These are phyloP conservation scores for Syrmaticus mikado DNA, from an alignment of 2,113 vertebrate species.

Conservation along the genomic window DNA sequence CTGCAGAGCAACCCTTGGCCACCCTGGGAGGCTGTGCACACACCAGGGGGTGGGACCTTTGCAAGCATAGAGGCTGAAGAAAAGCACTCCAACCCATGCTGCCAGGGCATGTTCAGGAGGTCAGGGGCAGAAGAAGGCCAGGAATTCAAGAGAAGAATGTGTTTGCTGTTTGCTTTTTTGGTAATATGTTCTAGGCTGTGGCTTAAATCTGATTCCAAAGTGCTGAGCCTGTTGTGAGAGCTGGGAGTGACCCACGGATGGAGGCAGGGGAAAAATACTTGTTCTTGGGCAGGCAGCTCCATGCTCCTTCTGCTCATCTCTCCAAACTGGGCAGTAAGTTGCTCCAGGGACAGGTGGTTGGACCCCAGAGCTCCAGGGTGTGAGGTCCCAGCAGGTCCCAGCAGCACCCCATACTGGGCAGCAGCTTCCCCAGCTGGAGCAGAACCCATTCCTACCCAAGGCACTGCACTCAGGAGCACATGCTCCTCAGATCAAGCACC, in stretches of 20 bases:
- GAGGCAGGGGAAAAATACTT: background rate
- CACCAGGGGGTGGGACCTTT: background rate
- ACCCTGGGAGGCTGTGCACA: background rate
- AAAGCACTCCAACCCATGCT: background rate
- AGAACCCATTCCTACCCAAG: background rate
- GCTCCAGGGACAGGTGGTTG: rapidly evolving
- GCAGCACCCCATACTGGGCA: rapidly evolving
- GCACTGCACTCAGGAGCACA: background rate
- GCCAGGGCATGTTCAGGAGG: background rate
- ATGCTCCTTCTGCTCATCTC: background rate
- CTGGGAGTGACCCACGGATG: rapidly evolving
- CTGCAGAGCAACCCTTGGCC: background rate
- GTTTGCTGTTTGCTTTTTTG: background rate
- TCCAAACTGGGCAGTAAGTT: background rate
- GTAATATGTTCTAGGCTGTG: background rate
- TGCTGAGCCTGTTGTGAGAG: background rate
- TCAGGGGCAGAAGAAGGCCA: background rate
- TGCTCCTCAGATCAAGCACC: background rate
- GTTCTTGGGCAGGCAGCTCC: background rate
- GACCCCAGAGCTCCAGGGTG: background rate
- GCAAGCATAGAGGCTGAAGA: background rate
- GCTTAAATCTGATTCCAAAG: background rate
- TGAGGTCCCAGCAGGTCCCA: background rate
- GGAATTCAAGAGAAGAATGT: slow-evolving; percentile 12
- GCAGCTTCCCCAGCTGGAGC: background rate